These are phyloP conservation scores for Aspidapion aeneum DNA, from an alignment of 2,888 invertebrate species.

Conservation along the genomic window DNA sequence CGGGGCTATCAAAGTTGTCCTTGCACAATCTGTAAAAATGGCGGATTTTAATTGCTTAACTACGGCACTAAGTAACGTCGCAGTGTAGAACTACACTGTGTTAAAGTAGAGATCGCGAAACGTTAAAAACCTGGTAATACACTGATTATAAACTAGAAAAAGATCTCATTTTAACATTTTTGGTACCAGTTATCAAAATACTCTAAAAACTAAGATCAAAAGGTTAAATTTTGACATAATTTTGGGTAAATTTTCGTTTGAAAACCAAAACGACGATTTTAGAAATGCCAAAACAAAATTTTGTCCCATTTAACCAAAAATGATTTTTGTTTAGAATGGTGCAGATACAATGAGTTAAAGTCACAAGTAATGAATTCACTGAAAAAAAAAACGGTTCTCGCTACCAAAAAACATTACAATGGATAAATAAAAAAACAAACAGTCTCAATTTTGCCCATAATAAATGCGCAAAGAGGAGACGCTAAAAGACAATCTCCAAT, in stretches of 20 bases:
- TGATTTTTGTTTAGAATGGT: not conserved
- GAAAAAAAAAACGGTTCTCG: too few species aligned
- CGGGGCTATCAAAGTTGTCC: too few species aligned
- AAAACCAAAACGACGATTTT: not conserved
- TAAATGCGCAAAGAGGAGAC: slow-evolving; percentile 78
- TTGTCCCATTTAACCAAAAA: not conserved
- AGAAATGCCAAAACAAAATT: not conserved
- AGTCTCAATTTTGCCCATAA: slow-evolving; percentile 65
- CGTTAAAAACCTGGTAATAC: too few species aligned
- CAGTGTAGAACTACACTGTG: too few species aligned
- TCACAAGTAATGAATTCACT: not conserved
- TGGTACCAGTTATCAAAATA: not conserved
- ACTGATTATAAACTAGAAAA: too few species aligned
- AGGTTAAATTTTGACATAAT: not conserved
- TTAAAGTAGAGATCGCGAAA: too few species aligned
- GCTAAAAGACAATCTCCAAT: slow-evolving; percentile 56
- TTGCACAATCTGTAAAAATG: too few species aligned
- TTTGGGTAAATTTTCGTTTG: not conserved
- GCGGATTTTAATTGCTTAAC: too few species aligned
- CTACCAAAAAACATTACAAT: not conserved
- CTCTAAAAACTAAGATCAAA: not conserved
- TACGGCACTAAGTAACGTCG: too few species aligned
- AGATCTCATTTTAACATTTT: too few species aligned
- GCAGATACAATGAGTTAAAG: not conserved
- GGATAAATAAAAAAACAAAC: not conserved